A percentile compares a stretch with the other conserved stretches of the same genome.
Conservation (phyloP, 2,113 vertebrate genomes). For the Notothenia coriiceps region DNA sequence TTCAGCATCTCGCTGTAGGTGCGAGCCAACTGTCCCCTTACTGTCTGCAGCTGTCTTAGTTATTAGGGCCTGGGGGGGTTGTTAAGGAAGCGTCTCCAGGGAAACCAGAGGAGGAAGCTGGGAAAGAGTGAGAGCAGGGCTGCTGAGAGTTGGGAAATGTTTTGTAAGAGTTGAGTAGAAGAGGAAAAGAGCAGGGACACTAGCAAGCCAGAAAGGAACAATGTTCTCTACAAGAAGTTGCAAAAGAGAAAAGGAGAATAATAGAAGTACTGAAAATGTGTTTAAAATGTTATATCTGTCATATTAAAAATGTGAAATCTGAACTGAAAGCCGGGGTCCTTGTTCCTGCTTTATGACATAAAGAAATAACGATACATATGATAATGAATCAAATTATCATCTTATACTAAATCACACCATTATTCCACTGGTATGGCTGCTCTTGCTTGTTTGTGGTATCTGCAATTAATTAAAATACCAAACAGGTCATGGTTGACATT, state of each 20-base stretch:
- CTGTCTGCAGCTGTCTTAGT: constrained; percentile 39
- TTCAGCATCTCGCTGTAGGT: constrained; percentile 21
- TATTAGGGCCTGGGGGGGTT: constrained; percentile 24
- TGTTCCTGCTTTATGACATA: not conserved
- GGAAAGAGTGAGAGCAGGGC: constrained; percentile 18
- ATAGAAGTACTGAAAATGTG: not conserved
- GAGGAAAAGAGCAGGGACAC: not conserved
- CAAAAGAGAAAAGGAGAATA: constrained; percentile 1
- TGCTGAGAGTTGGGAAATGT: constrained; percentile 26
- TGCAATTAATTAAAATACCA: no score
- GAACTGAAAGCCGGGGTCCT: not conserved
- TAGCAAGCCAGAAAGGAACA: not conserved
- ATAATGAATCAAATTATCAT: not conserved
- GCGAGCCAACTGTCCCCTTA: constrained; percentile 20
- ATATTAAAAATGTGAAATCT: not conserved
- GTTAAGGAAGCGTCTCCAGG: constrained; percentile 50
- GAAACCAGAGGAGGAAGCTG: constrained; percentile 20
- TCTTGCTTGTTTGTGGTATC: not conserved
- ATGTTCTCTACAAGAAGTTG: constrained; percentile 1
- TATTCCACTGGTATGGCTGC: not conserved
- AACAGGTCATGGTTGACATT: no score
- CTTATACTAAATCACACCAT: not conserved
- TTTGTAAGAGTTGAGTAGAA: constrained; percentile 40
- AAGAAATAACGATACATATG: not conserved
- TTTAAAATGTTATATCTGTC: not conserved